Evolutionary conservation across 2,797 vertebrate species (phyloP), one percentile per base, ranked within the genome.

Genomic region (Enoplosus armatus): DNA sequence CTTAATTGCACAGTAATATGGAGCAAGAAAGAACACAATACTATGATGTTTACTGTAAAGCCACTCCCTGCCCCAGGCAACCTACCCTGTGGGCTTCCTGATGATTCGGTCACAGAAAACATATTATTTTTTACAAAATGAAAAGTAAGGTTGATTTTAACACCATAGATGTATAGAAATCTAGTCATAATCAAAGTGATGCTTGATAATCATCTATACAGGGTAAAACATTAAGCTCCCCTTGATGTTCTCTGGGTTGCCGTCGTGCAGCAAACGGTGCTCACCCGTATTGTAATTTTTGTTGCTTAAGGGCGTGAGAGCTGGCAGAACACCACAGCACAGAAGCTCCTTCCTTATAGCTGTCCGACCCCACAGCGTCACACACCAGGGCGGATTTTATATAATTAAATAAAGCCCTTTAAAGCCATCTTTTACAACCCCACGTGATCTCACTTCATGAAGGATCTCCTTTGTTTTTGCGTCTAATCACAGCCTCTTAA

Each of bases 401-500:
- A 90, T 86, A 64, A 80, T 89, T 89, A 92, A 91, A 91, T 85
- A 39, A 89, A 91, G 58, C 76, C 80, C 84, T 93, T 93, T 82
- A 90, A 92, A 92, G 85, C 58, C 72, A 65, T 77, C 55, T 93
- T 93, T 94, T 92, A 93, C 84, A 79, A 76, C 75, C 68, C 69
- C 88, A 89, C 78, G 70, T 90, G 90, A 92, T 85, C 85, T 72
- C 72, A 29, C 84, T 67, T 62, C 82, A 89, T 93, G 80, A 93
- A 93, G 72, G 87, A 87, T 86, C 81, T 82, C 87, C 84, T 94
- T 93, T 94, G 93, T 94, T 92, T 93, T 85, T 79, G 67, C 20
- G n/a, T 85, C 85, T 92, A 93, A 91, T 93, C 80, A 20, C 80
- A 90, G 85, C 89, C 93, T 85, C 87, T 88, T 94, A 91, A 94